Percentiles rank a stretch among this genome's conserved stretches.
Evolutionary conservation across 1,140 invertebrate species (phyloP).

Genomic region (Procambarus clarkii): DNA sequence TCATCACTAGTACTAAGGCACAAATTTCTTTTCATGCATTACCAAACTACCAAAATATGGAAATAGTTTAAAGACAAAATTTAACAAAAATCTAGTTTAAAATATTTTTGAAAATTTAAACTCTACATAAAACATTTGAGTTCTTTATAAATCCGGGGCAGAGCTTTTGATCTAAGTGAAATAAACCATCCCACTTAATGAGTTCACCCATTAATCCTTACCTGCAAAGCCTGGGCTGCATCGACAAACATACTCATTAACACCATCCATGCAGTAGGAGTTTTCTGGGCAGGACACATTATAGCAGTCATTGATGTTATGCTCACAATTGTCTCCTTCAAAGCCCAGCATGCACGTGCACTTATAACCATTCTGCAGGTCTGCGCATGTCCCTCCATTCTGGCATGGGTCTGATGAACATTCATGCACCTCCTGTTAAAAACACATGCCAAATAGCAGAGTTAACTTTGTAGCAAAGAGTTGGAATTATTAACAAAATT

Average conservation of each 20-base stretch:
- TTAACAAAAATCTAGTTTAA: too few relatives aligned
- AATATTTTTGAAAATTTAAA: too few relatives aligned
- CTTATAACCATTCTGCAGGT: conserved; percentile 86
- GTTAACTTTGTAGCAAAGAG: background rate
- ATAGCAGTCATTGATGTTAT: conserved; percentile 74
- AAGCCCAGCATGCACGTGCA: conserved; percentile 76
- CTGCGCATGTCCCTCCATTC: conserved; percentile 82
- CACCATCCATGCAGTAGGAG: conserved; percentile 73
- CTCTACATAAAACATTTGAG: too few relatives aligned
- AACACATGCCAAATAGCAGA: background rate
- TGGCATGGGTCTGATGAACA: conserved; percentile 79
- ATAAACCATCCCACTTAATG: too few relatives aligned
- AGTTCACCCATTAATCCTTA: background rate
- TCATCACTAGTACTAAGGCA: too few relatives aligned
- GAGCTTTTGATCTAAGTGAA: too few relatives aligned
- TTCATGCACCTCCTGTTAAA: conserved; percentile 83
- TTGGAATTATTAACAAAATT: background rate
- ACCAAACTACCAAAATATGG: too few relatives aligned
- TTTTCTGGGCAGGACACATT: conserved; percentile 73
- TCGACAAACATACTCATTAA: conserved; percentile 73
- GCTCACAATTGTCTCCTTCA: conserved; percentile 75
- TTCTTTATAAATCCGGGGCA: too few relatives aligned
- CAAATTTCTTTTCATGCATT: too few relatives aligned
- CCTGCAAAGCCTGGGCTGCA: conserved; percentile 72
- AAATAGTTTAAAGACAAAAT: too few relatives aligned